Conservation (phyloP, 2,797 vertebrate genomes). For the Muraenolepis orangiensis region DNA sequence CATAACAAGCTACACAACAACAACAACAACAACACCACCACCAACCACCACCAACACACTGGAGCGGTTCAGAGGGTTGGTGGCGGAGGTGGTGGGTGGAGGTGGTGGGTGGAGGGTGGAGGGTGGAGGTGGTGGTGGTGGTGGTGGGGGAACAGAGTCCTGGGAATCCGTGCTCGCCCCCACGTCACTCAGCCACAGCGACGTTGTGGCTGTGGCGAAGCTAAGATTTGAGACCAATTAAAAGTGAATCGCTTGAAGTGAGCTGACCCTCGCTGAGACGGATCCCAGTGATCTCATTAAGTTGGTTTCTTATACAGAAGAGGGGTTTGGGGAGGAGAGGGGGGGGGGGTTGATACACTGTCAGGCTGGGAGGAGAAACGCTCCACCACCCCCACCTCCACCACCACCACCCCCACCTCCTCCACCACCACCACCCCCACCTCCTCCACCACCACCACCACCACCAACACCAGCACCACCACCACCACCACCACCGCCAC, state of each 20-base stretch:
- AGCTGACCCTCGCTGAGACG: slow-evolving; percentile 72
- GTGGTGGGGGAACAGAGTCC: neutral
- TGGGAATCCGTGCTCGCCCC: slow-evolving; percentile 28
- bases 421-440: neutral
- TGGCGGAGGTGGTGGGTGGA: neutral
- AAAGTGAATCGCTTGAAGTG: slow-evolving; percentile 74
- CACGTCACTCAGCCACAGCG: slow-evolving; percentile 49
- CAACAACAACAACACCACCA: slow-evolving; percentile 19
- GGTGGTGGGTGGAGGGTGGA: neutral
- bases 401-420: neutral
- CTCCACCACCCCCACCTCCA: slow-evolving; percentile 12
- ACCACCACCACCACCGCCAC: neutral
- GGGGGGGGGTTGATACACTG: slow-evolving; percentile 48
- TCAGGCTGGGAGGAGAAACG: slow-evolving; percentile 48
- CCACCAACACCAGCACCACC: too few species aligned
- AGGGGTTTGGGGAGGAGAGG: slow-evolving; percentile 8
- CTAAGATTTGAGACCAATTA: slow-evolving; percentile 79
- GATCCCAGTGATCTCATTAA: slow-evolving; percentile 75
- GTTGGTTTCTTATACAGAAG: slow-evolving; percentile 54
- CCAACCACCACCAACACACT: slow-evolving; percentile 46
- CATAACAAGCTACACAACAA: slow-evolving; percentile 26
- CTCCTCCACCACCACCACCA: slow-evolving; percentile 11
- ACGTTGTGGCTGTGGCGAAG: slow-evolving; percentile 63
- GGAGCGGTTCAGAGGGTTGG: slow-evolving; percentile 24
- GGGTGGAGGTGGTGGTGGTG: neutral